Base-by-base conservation (phyloP, 92 coral and sea anemone species). In the Heliopora coerulea region DNA sequence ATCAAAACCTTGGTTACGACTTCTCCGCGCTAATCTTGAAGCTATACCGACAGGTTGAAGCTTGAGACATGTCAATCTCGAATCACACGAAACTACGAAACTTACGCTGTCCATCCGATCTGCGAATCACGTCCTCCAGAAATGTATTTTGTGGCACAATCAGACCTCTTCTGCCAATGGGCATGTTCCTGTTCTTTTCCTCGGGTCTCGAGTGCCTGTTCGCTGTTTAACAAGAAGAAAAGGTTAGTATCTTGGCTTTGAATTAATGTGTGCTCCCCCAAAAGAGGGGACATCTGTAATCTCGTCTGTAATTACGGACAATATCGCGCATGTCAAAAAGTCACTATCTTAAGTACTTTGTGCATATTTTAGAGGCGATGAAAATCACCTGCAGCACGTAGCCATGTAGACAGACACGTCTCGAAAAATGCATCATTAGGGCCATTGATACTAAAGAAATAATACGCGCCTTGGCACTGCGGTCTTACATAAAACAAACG, bases 141-240 rank as follows among this genome's bases (percentile, higher is more conserved):
- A 92, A 92, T 0, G 96, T 89, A 41, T 92, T 92, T 35, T 92
- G 97, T 23, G 97, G 97, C 20, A 92, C 97, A 20, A 92, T 96
- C 9, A 92, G 86, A 25, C 97, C 97, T 49, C 97, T 84, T 63
- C 97, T 79, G 74, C 97, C 97, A 33, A 83, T 91, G 18, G 96
- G 74, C 74, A 67, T 67, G 8, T 67, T 46, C 58, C 41, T 35
- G 3, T 65, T 54, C 58, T 56, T 35, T 2, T 28, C 74, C 0
- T 5, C 15, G 24, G 21, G n/a, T 46, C 15, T 67, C 29, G 52
- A 8, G 29, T 14, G 59, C 29, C 74, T 14, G 34, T 37, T 25
- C 28, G 74, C 74, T 67, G 41, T 48, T 44, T 11, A 44, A 48
- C 74, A 67, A 29, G 26, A 67, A 67, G 39, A 46, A 46, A 3